Conservation (phyloP, 2,888 invertebrate species). For the Lasioglossum morio region DNA sequence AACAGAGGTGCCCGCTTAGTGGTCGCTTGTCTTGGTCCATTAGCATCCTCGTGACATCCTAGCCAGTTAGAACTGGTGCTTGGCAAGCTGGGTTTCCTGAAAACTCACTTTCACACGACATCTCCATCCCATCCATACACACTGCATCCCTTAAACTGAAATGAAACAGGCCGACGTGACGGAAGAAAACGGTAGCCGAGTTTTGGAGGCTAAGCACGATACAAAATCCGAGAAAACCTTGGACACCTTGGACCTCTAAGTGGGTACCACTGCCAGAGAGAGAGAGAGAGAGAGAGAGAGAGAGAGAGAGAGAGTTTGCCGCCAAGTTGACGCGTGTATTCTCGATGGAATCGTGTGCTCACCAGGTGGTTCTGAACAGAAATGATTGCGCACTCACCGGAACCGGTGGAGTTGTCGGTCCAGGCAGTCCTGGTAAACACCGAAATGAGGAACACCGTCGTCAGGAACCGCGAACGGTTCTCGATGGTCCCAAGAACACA, state of each 20-base stretch:
- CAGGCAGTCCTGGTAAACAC: constrained; percentile 68
- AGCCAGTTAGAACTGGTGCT: background rate
- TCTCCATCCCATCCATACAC: background rate
- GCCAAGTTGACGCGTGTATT: constrained; percentile 2
- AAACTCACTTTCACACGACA: background rate
- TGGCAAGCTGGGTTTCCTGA: background rate
- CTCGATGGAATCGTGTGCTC: background rate
- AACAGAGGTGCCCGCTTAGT: constrained; percentile 1
- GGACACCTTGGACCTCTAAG: background rate
- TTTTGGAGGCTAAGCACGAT: background rate
- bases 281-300: too few relatives aligned
- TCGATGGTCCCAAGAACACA: constrained; percentile 58
- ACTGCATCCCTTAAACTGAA: background rate
- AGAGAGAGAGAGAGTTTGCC: constrained; percentile 22
- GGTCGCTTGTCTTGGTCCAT: background rate
- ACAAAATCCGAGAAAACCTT: background rate
- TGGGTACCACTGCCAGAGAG: background rate
- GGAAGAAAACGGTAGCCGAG: background rate
- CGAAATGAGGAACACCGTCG: constrained; percentile 58
- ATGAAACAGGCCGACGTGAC: background rate
- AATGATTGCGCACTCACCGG: constrained; percentile 62
- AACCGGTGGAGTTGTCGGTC: constrained; percentile 62
- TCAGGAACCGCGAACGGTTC: constrained; percentile 62
- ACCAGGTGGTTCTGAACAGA: background rate
- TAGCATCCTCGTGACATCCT: background rate